Evolutionary conservation across 2,888 invertebrate genomes (phyloP).

Genomic region (Dyspetes luteomarginatus): DNA sequence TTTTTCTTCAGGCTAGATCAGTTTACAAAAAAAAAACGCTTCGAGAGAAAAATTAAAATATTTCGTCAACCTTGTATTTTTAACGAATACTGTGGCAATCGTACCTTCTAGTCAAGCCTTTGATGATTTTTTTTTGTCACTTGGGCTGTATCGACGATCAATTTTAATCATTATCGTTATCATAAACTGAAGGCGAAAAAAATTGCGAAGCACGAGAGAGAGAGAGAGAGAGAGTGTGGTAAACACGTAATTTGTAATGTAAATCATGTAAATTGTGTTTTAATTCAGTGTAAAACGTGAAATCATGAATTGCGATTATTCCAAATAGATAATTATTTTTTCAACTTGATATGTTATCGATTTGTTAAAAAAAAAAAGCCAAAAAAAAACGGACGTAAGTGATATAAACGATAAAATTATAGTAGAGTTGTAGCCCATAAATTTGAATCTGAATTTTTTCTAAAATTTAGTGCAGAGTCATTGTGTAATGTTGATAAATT

Average conservation of each 20-base stretch:
- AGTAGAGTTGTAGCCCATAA: conserved; percentile 21
- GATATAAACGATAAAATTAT: conserved; percentile 68
- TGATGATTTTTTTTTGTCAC: conserved; percentile 27
- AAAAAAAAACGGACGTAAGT: not conserved
- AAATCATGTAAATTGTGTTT: conserved; percentile 62
- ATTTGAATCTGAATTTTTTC: too few species aligned
- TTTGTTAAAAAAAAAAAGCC: not conserved
- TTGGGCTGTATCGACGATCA: conserved; percentile 47
- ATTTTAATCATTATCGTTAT: conserved; percentile 44
- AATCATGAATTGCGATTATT: conserved; percentile 57
- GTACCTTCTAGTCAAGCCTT: conserved; percentile 61
- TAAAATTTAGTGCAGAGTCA: too few species aligned
- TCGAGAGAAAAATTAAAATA: not conserved
- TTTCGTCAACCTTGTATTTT: conserved; percentile 41
- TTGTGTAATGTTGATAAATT: too few species aligned
- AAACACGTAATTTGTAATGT: conserved; percentile 50
- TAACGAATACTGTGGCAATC: conserved; percentile 49
- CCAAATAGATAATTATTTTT: conserved; percentile 64
- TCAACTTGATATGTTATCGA: conserved; percentile 48
- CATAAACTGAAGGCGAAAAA: conserved; percentile 22
- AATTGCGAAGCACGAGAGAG: conserved; percentile 9
- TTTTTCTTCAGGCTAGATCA: too few species aligned
- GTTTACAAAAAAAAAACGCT: conserved; percentile 12
- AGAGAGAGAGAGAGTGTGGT: conserved; percentile 21
- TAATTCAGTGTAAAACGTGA: conserved; percentile 59